These are phyloP conservation scores for Andrena bicolor DNA, from an alignment of 2,888 invertebrate genomes.

Conservation along the genomic window DNA sequence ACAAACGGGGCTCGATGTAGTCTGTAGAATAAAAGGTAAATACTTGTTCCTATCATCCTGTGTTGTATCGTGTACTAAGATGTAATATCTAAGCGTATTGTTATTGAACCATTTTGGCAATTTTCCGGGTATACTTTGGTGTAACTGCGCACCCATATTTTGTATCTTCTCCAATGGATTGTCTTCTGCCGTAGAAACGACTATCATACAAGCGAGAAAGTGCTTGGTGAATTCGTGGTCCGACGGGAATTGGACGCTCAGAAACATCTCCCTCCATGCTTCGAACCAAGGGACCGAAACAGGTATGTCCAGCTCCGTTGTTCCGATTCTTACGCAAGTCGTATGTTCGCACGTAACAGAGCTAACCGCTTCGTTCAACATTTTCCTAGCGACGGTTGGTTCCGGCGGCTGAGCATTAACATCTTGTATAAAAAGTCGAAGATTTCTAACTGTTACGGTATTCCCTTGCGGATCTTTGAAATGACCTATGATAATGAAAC, in stretches of 20 bases:
- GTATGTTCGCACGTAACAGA: slow-evolving; percentile 87
- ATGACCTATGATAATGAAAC: slow-evolving; percentile 87
- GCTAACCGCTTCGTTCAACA: slow-evolving; percentile 93
- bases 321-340: slow-evolving; percentile 87
- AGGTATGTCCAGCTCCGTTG: slow-evolving; percentile 89
- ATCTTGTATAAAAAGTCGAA: slow-evolving; percentile 93
- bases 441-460: slow-evolving; percentile 90
- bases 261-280: slow-evolving; percentile 96
- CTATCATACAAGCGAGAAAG: slow-evolving; percentile 93
- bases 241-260: slow-evolving; percentile 94
- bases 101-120: slow-evolving; percentile 93
- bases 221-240: slow-evolving; percentile 99
- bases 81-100: slow-evolving; percentile 94
- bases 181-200: slow-evolving; percentile 90
- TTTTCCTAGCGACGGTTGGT: slow-evolving; percentile 92
- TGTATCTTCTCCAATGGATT: slow-evolving; percentile 94
- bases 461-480: slow-evolving; percentile 94
- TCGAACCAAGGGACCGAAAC: slow-evolving; percentile 97
- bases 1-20: slow-evolving; percentile 5
- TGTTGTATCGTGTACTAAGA: slow-evolving; percentile 94
- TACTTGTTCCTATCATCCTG: slow-evolving; percentile 91
- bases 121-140: slow-evolving; percentile 92
- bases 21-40: background rate
- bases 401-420: slow-evolving; percentile 93
- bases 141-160: slow-evolving; percentile 92